Conservation (phyloP, 2,797 vertebrate genomes). For the Numenius phaeopus region DNA sequence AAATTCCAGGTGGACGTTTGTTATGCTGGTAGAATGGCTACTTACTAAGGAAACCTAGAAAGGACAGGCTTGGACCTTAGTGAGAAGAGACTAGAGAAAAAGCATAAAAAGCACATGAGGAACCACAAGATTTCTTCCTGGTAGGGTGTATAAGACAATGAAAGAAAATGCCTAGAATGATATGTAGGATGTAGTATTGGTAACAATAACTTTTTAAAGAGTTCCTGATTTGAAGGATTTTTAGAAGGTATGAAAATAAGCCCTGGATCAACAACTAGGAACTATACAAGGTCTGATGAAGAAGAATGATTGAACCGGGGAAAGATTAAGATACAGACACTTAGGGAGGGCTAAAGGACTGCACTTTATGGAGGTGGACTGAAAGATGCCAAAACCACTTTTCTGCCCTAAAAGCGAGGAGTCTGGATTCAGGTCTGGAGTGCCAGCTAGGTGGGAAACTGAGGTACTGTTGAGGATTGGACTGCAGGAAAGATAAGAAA, state of each 20-base stretch:
- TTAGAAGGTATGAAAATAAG: not conserved
- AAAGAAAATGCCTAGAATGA: not conserved
- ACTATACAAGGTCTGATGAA: not conserved
- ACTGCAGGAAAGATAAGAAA: not conserved
- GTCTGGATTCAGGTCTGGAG: not conserved
- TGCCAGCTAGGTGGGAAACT: not conserved
- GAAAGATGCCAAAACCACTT: not conserved
- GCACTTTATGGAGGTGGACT: not conserved
- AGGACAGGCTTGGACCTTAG: not conserved
- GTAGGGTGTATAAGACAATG: not conserved
- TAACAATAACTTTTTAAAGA: not conserved
- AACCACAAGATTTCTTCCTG: not conserved
- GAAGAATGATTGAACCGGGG: not conserved
- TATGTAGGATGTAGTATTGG: not conserved
- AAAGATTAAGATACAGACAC: not conserved
- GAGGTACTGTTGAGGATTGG: not conserved
- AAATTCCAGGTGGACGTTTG: not conserved
- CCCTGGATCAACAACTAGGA: not conserved
- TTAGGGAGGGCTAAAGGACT: not conserved
- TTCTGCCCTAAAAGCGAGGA: not conserved
- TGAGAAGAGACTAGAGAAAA: not conserved
- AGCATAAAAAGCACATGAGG: not conserved
- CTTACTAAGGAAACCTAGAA: not conserved
- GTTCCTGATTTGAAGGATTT: not conserved
- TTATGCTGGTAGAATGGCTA: not conserved